Percentiles rank a stretch among this genome's conserved stretches.
Conservation (phyloP, 1,140 invertebrate genomes). For the Cotesia glomerata region DNA sequence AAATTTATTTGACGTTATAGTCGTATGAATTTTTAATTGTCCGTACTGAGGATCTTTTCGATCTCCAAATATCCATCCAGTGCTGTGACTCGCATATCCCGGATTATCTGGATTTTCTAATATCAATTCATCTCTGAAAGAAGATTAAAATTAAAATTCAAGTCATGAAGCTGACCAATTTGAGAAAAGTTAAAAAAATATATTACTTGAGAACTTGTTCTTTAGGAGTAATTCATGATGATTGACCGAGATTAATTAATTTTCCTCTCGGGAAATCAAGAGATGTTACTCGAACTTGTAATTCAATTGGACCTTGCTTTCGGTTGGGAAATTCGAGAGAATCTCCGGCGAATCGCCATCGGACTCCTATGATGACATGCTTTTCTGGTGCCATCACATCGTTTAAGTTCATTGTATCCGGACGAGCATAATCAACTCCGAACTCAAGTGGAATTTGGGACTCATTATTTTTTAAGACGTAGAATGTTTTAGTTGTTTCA, state of each 20-base stretch:
- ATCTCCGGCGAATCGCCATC: background rate
- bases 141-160: background rate
- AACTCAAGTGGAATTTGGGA: background rate
- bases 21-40: background rate
- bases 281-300: background rate
- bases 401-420: background rate
- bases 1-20: background rate
- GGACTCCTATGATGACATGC: background rate
- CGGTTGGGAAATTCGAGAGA: background rate
- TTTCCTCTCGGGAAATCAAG: background rate
- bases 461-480: background rate
- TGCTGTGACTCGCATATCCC: too few species aligned
- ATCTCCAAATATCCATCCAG: too few species aligned
- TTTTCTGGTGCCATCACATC: background rate
- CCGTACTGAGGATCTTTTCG: too few species aligned
- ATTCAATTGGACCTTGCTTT: background rate
- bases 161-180: background rate
- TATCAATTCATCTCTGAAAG: background rate
- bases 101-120: background rate
- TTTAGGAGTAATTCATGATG: background rate
- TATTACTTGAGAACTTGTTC: background rate
- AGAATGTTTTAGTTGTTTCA: background rate
- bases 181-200: background rate
- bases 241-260: background rate
- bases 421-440: background rate